Conservation (phyloP, 2,797 vertebrate genomes). For the Argyrosomus regius region DNA sequence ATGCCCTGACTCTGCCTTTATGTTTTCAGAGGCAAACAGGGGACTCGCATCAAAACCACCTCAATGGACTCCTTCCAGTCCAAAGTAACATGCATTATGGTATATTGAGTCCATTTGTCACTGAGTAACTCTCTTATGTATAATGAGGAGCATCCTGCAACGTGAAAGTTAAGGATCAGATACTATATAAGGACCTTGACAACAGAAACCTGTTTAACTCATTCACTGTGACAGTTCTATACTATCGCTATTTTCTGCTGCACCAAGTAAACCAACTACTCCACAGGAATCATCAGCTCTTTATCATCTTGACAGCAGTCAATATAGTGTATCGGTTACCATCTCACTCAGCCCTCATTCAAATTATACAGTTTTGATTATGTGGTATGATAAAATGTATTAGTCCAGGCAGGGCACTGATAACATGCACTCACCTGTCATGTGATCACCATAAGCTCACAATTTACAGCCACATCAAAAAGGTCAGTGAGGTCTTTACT, state of each 20-base stretch:
- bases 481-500: not conserved
- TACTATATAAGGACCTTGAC: not conserved
- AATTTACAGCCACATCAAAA: not conserved
- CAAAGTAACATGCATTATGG: not conserved
- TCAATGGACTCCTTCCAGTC: not conserved
- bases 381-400: not conserved
- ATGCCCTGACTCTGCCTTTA: not conserved
- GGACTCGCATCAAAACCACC: not conserved
- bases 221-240: not conserved
- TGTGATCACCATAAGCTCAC: not conserved
- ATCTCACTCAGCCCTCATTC: not conserved
- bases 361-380: not conserved
- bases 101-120: not conserved
- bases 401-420: not conserved
- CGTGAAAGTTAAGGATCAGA: not conserved
- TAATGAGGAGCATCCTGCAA: not conserved
- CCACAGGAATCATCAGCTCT: not conserved
- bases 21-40: not conserved
- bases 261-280: not conserved
- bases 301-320: not conserved
- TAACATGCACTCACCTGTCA: not conserved
- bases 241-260: not conserved
- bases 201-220: not conserved
- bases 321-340: not conserved
- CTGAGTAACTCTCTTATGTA: not conserved